These are phyloP conservation scores for Cavia porcellus DNA, from an alignment of 2,113 vertebrate species.

Conservation along the genomic window DNA sequence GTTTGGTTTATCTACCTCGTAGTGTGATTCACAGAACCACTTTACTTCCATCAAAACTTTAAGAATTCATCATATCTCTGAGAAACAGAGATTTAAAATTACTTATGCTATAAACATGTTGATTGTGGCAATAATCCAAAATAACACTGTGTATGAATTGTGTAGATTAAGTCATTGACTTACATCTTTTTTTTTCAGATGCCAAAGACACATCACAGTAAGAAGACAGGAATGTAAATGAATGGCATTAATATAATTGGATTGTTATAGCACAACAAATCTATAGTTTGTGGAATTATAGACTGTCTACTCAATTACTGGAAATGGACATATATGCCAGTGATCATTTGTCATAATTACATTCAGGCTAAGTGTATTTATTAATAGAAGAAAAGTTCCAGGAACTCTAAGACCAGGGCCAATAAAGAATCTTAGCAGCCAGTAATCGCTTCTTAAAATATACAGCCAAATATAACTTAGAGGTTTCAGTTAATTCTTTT, in stretches of 20 bases:
- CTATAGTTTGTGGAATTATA: slow-evolving; percentile 44
- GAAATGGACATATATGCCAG: slow-evolving; percentile 61
- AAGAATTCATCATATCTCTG: neutral
- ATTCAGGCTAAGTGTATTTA: slow-evolving; percentile 59
- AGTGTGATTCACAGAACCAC: neutral
- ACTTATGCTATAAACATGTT: neutral
- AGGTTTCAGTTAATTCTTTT: slow-evolving; percentile 37
- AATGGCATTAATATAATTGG: slow-evolving; percentile 70
- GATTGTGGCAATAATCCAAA: neutral
- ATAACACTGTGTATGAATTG: neutral
- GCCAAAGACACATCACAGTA: slow-evolving; percentile 34
- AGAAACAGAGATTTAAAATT: slow-evolving; percentile 1
- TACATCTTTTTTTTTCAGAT: slow-evolving; percentile 43
- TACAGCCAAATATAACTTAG: neutral
- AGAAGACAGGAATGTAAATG: slow-evolving; percentile 56
- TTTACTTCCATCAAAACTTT: neutral
- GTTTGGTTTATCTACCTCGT: neutral
- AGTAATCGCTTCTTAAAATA: slow-evolving; percentile 36
- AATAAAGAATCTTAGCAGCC: slow-evolving; percentile 62
- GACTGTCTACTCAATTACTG: slow-evolving; percentile 63
- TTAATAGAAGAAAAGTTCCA: slow-evolving; percentile 73
- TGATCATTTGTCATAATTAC: slow-evolving; percentile 71
- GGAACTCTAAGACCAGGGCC: slow-evolving; percentile 58
- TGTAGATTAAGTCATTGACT: slow-evolving; percentile 41
- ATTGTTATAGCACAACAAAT: slow-evolving; percentile 48